Conservation (phyloP, 2,113 vertebrate genomes). For the Aramus guarauna region DNA sequence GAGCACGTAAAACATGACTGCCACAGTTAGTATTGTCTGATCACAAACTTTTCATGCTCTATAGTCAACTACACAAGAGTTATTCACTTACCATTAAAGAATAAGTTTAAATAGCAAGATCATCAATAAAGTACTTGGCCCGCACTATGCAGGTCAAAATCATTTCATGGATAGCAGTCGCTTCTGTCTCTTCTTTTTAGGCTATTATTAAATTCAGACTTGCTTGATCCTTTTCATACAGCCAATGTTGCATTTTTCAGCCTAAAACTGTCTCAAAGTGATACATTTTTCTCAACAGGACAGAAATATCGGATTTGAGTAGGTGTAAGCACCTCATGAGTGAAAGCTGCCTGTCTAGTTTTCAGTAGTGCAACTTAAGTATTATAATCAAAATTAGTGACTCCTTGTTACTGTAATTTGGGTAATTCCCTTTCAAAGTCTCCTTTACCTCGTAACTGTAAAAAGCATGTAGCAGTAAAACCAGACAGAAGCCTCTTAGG, state of each 20-base stretch:
- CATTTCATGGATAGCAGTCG: neutral
- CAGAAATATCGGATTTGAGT: neutral
- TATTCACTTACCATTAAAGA: neutral
- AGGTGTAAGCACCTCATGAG: neutral
- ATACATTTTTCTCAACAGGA: neutral
- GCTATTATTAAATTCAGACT: neutral
- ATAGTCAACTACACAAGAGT: neutral
- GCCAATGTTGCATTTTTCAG: neutral
- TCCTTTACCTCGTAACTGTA: neutral
- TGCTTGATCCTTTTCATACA: neutral
- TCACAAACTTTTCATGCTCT: neutral
- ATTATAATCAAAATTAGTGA: slow-evolving; percentile 28
- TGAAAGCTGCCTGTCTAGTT: neutral
- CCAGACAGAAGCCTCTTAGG: neutral
- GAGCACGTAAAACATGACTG: neutral
- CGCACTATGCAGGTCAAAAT: neutral
- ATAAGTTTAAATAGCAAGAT: neutral
- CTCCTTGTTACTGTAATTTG: neutral
- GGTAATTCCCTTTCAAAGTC: neutral
- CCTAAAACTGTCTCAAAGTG: neutral
- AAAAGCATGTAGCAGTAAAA: neutral
- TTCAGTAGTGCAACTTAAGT: neutral
- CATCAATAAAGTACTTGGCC: neutral
- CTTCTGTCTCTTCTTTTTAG: neutral
- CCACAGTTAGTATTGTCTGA: neutral